Evolutionary conservation across 2,797 vertebrate species (phyloP).

Genomic region (Scolopax bukidnonensis): DNA sequence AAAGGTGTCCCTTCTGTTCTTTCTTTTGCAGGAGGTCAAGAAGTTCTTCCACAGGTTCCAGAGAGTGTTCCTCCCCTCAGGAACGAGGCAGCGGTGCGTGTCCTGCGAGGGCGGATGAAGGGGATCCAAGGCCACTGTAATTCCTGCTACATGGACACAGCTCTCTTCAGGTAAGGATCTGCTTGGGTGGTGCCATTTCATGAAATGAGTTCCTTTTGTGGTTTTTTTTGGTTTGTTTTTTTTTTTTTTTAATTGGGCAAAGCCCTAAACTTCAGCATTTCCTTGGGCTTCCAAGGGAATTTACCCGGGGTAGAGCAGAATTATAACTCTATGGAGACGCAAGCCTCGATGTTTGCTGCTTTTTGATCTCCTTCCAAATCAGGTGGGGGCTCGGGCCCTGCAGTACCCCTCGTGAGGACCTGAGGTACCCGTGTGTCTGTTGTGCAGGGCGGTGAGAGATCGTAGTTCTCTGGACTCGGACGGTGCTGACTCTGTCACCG

Average conservation of each 20-base stretch:
- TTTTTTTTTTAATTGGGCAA: background rate
- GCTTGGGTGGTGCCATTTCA: background rate
- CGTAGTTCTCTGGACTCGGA: background rate
- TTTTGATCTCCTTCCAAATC: background rate
- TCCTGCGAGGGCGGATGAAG: slow-evolving; percentile 84
- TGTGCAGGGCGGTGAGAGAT: background rate
- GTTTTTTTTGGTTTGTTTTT: background rate
- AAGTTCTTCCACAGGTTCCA: background rate
- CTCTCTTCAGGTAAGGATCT: slow-evolving; percentile 86
- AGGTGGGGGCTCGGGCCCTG: background rate
- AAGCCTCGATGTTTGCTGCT: background rate
- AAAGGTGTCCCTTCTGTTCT: background rate
- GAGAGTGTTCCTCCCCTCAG: slow-evolving; percentile 80
- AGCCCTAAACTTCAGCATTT: background rate
- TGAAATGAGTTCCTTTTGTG: background rate
- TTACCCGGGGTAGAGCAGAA: background rate
- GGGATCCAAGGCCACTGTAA: slow-evolving; percentile 93
- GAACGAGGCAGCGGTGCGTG: slow-evolving; percentile 70
- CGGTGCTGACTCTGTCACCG: background rate
- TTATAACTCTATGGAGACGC: background rate
- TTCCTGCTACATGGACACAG: slow-evolving; percentile 93
- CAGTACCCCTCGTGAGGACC: background rate
- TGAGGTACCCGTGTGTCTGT: background rate
- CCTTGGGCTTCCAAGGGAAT: background rate
- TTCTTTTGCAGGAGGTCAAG: slow-evolving; percentile 54